These are phyloP conservation scores for Brienomyrus longianalis DNA, from an alignment of 2,113 vertebrate genomes.

Conservation along the genomic window DNA sequence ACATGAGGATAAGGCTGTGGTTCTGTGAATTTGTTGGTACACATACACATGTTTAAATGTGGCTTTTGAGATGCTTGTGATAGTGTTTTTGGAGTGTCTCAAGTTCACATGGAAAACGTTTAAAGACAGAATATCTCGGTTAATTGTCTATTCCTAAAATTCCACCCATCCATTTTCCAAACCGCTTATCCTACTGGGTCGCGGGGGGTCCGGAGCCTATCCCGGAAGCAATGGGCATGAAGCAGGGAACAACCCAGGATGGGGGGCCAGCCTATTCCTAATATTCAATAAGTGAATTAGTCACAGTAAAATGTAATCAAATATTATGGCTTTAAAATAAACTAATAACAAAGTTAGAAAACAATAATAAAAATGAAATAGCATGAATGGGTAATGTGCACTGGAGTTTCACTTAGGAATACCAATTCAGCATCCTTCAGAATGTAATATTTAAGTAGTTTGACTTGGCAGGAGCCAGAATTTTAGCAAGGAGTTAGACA, in stretches of 20 bases:
- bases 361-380: neutral
- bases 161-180: neutral
- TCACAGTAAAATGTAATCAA: neutral
- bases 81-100: neutral
- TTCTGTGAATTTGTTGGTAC: neutral
- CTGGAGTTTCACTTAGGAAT: neutral
- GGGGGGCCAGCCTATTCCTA: too few species aligned
- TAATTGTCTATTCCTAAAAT: neutral
- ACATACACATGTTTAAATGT: neutral
- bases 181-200: neutral
- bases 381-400: neutral
- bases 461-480: neutral
- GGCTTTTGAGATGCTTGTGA: neutral
- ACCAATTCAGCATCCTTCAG: neutral
- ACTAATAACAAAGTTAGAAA: neutral
- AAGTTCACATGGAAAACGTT: neutral
- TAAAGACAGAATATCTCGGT: neutral
- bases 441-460: neutral
- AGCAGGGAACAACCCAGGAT: too few species aligned
- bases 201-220: too few species aligned
- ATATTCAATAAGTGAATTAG: too few species aligned
- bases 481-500: neutral
- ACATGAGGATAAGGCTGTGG: neutral
- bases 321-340: neutral
- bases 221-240: too few species aligned